Evolutionary conservation across 2,888 invertebrate species (phyloP).

Genomic region (Syrphus vitripennis): DNA sequence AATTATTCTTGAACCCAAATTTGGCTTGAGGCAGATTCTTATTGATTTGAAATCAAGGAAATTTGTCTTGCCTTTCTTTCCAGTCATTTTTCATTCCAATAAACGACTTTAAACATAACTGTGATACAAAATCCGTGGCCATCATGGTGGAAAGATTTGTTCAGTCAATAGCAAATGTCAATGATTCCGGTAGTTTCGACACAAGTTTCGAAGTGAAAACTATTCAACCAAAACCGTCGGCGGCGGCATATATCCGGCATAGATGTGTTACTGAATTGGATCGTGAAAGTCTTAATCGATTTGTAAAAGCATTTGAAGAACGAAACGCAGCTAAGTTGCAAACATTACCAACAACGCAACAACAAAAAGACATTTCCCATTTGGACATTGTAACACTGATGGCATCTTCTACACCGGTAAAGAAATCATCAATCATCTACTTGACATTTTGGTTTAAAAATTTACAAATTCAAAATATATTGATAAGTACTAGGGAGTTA

Average conservation of each 20-base stretch:
- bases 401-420: constrained; percentile 34
- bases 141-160: constrained; percentile 79
- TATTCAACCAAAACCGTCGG: constrained; percentile 75
- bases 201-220: constrained; percentile 80
- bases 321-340: not conserved
- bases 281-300: constrained; percentile 77
- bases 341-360: not conserved
- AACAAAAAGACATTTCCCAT: not conserved
- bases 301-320: constrained; percentile 78
- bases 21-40: too few species aligned
- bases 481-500: too few species aligned
- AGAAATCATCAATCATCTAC: constrained; percentile 38
- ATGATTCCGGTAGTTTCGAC: constrained; percentile 80
- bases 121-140: constrained; percentile 59
- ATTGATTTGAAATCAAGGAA: too few species aligned
- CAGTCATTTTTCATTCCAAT: too few species aligned
- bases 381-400: constrained; percentile 24
- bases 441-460: too few species aligned
- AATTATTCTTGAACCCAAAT: too few species aligned
- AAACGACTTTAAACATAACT: constrained; percentile 35
- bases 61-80: too few species aligned
- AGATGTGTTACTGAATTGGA: constrained; percentile 78
- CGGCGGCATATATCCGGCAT: constrained; percentile 72
- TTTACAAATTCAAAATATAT: too few species aligned
- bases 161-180: constrained; percentile 78